These are phyloP conservation scores for Heliothis peltigera DNA, from an alignment of 2,888 invertebrate genomes.

Conservation along the genomic window DNA sequence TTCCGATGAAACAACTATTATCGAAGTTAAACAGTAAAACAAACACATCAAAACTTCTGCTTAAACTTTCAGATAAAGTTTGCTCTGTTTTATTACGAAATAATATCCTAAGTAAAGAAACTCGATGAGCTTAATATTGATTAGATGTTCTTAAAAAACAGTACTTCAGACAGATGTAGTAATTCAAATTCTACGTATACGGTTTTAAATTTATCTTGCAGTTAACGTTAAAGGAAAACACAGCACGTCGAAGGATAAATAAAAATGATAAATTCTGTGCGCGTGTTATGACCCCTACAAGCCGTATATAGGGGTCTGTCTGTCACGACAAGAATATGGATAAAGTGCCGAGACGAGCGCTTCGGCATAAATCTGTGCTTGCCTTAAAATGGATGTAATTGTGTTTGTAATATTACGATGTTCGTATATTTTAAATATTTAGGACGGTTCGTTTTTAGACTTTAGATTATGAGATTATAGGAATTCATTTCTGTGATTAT, in stretches of 20 bases:
- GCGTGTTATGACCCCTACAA: slow-evolving; percentile 53
- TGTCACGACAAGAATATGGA: slow-evolving; percentile 47
- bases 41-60: neutral
- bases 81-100: neutral
- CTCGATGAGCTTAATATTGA: neutral
- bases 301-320: slow-evolving; percentile 35
- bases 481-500: too few species aligned
- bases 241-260: slow-evolving; percentile 57
- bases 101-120: neutral
- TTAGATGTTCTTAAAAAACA: neutral
- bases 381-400: neutral
- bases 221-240: slow-evolving; percentile 51
- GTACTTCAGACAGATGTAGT: neutral
- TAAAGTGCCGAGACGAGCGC: slow-evolving; percentile 31
- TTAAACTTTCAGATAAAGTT: neutral
- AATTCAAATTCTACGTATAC: neutral
- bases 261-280: slow-evolving; percentile 58
- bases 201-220: slow-evolving; percentile 44
- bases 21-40: neutral
- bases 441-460: neutral
- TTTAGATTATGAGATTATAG: too few species aligned
- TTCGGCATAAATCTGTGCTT: slow-evolving; percentile 14
- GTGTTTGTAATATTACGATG: neutral
- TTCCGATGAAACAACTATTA: neutral
- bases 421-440: neutral